Evolutionary conservation across 2,797 vertebrate species (phyloP), one percentile per base, ranked within the genome.

Genomic region (Erpetoichthys calabaricus): DNA sequence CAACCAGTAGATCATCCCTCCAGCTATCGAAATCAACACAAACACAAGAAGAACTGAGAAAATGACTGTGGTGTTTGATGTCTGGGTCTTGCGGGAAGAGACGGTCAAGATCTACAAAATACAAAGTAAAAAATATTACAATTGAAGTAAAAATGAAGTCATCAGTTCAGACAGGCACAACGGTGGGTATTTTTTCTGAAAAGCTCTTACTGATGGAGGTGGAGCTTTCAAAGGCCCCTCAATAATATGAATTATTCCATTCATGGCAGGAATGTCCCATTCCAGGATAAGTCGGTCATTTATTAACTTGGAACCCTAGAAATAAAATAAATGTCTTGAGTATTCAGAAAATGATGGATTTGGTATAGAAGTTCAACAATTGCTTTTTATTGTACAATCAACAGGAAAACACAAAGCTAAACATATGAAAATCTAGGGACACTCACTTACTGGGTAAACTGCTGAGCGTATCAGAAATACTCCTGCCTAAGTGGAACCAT

Each of bases 181-280:
- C n/a, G n/a, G n/a, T n/a, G n/a, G n/a, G n/a, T n/a, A n/a, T n/a
- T n/a, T n/a, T n/a, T n/a, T 4, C 8, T 25, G 7, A 6, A 41
- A 5, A 4, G 6, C 45, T 76, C 74, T 86, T 65, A 90, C 81
- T 0, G 47, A 1, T 1, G 68, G 59, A 0, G 68, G 73, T 0
- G 93, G 94, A 0, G 84, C 79, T 47, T 63, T 66, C 60, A 98
- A 72, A 0, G 95, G 93, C 5, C 75, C 79, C 5, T 87, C 83
- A 1, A 98, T 84, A n/a, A 83, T 71, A 0, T 98, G 94, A 63
- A 98, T 89, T 65, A 98, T 86, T 50, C 94, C 95, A 0, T 98
- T 98, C 52, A 78, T 78, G 5, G 94, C 88, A 5, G 84, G 7
- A 62, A 98, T 91, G 73, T 98, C 88, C 94, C 94, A 97, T 3